phyloP scores from a whole-genome alignment of 2,888 invertebrate genomes.

The Thymelicus lineola region DNA sequence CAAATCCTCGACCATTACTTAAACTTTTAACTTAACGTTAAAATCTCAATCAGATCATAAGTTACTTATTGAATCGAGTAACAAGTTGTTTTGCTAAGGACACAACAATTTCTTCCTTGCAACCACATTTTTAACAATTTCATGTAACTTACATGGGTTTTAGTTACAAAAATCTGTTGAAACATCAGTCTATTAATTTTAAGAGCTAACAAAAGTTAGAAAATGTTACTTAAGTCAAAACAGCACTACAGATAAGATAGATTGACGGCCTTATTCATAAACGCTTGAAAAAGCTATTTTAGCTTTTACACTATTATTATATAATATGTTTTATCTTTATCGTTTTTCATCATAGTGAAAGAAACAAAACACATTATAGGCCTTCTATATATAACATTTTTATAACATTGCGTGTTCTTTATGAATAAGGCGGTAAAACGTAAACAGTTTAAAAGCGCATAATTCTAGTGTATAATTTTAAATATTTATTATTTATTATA shows the following conservation, averaged over 20 bases:
- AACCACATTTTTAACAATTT: neutral
- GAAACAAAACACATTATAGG: too few species aligned
- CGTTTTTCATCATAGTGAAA: too few species aligned
- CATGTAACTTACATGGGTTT: neutral
- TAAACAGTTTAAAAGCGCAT: neutral
- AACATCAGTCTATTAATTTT: conserved; percentile 7
- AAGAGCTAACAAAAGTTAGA: neutral
- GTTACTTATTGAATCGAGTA: neutral
- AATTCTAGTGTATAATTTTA: conserved; percentile 1
- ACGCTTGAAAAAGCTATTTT: too few species aligned
- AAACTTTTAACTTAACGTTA: too few species aligned
- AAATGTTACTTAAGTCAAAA: neutral
- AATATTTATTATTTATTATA: neutral
- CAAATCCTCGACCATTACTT: too few species aligned
- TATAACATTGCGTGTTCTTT: too few species aligned
- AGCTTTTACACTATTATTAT: too few species aligned
- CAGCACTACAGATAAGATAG: neutral
- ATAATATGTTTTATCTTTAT: too few species aligned
- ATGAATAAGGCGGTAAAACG: too few species aligned
- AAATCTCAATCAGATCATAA: too few species aligned
- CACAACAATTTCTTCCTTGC: neutral
- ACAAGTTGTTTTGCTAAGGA: neutral
- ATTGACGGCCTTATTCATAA: too few species aligned
- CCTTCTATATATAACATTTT: too few species aligned
- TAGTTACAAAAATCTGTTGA: neutral